Percentiles rank a stretch among this genome's conserved stretches.
Conservation (phyloP, 2,888 invertebrate genomes). For the Ochlodes sylvanus region DNA sequence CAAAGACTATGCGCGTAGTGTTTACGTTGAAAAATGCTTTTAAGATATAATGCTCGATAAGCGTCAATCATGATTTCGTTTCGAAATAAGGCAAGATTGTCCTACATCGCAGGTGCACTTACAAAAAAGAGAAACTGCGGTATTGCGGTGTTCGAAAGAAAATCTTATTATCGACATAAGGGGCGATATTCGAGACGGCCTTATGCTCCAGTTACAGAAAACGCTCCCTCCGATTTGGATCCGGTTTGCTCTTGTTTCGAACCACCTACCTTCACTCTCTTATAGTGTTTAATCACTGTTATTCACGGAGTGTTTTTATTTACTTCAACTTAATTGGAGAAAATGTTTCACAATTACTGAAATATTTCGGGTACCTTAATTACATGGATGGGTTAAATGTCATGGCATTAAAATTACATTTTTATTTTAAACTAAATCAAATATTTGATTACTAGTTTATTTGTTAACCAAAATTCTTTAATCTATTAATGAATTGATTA, state of each 20-base stretch:
- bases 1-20: constrained; percentile 20
- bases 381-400: neutral
- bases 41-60: constrained; percentile 61
- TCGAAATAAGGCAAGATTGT: constrained; percentile 74
- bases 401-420: neutral
- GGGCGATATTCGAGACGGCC: constrained; percentile 80
- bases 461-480: too few species aligned
- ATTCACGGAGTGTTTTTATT: constrained; percentile 51
- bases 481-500: too few species aligned
- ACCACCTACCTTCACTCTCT: constrained; percentile 72
- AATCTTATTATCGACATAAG: constrained; percentile 81
- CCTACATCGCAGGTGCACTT: constrained; percentile 76
- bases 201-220: constrained; percentile 82
- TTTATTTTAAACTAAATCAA: neutral
- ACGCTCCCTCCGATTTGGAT: constrained; percentile 76
- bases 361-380: neutral
- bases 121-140: constrained; percentile 81
- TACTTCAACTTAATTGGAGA: constrained; percentile 46
- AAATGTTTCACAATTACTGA: neutral
- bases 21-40: constrained; percentile 28
- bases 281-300: constrained; percentile 72
- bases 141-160: constrained; percentile 74
- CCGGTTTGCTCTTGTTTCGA: constrained; percentile 79
- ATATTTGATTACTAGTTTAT: too few species aligned
- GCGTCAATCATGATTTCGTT: constrained; percentile 68